A percentile compares a stretch with the other conserved stretches of the same genome.
Evolutionary conservation across 2,888 invertebrate species (phyloP).

Genomic region (Timema cristinae): DNA sequence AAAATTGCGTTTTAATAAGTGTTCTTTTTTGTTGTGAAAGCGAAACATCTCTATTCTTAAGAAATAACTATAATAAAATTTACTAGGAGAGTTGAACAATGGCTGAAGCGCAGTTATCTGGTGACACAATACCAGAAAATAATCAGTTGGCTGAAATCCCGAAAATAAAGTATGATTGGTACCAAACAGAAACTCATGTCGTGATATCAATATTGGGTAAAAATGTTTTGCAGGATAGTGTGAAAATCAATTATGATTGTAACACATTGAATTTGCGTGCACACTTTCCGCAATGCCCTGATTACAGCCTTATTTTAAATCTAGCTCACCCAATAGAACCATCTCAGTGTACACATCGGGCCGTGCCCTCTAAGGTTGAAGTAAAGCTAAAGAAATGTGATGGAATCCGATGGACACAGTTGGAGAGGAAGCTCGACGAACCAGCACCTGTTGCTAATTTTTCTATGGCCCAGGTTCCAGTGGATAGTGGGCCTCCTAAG

Average conservation of each 20-base stretch:
- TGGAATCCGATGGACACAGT: conserved; percentile 70
- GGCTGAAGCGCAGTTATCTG: too few species aligned
- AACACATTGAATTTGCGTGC: conserved; percentile 57
- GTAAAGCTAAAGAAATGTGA: conserved; percentile 77
- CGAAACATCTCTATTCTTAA: too few species aligned
- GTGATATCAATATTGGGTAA: conserved; percentile 77
- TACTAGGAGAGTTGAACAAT: too few species aligned
- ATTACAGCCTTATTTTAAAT: conserved; percentile 65
- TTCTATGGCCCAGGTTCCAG: neutral
- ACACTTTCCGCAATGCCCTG: conserved; percentile 54
- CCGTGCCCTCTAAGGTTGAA: conserved; percentile 76
- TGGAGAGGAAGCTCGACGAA: conserved; percentile 59
- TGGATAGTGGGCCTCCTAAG: conserved; percentile 43
- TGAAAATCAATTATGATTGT: conserved; percentile 56
- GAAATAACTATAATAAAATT: too few species aligned
- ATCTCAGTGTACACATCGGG: conserved; percentile 62
- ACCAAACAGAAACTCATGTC: conserved; percentile 83
- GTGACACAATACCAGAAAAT: too few species aligned
- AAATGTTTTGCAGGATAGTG: conserved; percentile 66
- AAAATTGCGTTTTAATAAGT: too few species aligned
- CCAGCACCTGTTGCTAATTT: conserved; percentile 42
- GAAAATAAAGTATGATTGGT: conserved; percentile 67
- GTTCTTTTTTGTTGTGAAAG: too few species aligned
- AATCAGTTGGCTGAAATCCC: too few species aligned
- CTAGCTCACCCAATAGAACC: conserved; percentile 68